Evolutionary conservation across 35 echinoderm and acorn worm genomes (phyloP).

Genomic region (Antedon bifida): DNA sequence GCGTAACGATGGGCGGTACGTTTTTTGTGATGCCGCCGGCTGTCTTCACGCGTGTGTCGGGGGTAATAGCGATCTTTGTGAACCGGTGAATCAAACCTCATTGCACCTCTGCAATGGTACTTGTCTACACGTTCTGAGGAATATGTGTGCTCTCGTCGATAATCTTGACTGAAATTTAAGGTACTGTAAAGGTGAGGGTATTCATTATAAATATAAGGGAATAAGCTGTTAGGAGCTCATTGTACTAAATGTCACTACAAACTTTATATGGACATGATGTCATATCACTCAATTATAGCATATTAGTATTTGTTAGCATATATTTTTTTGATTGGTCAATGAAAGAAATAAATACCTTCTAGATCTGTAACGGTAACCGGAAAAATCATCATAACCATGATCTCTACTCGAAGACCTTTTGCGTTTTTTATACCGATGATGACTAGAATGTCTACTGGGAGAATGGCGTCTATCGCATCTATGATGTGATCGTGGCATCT

Average conservation of each 20-base stretch:
- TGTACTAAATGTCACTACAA: too few relatives aligned
- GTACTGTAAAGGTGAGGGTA: too few relatives aligned
- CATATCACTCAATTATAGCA: too few relatives aligned
- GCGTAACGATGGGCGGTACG: conserved; percentile 4
- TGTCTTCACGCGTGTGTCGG: background rate
- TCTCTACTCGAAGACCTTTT: conserved; percentile 22
- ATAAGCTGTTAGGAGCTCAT: too few relatives aligned
- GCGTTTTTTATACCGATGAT: conserved; percentile 27
- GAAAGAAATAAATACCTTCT: conserved; percentile 18
- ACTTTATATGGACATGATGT: too few relatives aligned
- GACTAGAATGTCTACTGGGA: conserved; percentile 41
- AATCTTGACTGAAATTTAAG: conserved; percentile 24
- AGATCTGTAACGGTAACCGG: conserved; percentile 17
- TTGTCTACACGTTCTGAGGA: background rate
- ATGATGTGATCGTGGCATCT: conserved; percentile 47
- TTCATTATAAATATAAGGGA: too few relatives aligned
- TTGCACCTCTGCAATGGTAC: background rate
- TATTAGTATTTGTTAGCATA: too few relatives aligned
- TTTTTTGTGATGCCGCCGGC: conserved; percentile 6
- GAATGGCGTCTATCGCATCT: conserved; percentile 18
- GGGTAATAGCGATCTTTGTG: conserved; percentile 28
- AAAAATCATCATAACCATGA: conserved; percentile 10
- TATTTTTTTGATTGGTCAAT: too few relatives aligned
- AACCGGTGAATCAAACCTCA: conserved; percentile 3
- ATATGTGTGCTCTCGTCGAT: conserved; percentile 14